These are phyloP conservation scores for Mystacides longicornis DNA, from an alignment of 2,888 invertebrate genomes.

Conservation along the genomic window DNA sequence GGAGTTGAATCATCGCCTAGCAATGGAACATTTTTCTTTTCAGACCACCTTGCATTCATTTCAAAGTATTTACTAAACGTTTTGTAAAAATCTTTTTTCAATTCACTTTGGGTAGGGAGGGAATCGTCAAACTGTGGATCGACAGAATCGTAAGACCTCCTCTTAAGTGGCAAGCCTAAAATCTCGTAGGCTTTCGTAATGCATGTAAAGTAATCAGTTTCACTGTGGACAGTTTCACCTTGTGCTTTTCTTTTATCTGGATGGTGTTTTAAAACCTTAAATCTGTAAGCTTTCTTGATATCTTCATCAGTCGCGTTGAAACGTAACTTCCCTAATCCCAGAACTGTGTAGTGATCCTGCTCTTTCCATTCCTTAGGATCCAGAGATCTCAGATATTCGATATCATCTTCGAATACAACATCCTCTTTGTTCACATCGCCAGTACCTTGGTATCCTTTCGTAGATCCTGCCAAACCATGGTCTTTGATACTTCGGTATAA, in stretches of 20 bases:
- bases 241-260: constrained; percentile 94
- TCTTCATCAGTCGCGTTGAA: constrained; percentile 85
- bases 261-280: constrained; percentile 89
- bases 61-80: constrained; percentile 62
- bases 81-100: constrained; percentile 75
- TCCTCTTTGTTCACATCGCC: constrained; percentile 43
- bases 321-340: constrained; percentile 79
- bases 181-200: constrained; percentile 97
- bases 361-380: constrained; percentile 97
- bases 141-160: constrained; percentile 92
- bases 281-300: constrained; percentile 88
- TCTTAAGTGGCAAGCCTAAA: constrained; percentile 67
- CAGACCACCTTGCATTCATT: constrained; percentile 86
- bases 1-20: constrained; percentile 71
- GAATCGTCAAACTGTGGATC: constrained; percentile 91
- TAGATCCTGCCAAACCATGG: constrained; percentile 43
- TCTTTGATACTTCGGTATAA: constrained; percentile 46
- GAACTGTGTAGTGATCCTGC: constrained; percentile 94
- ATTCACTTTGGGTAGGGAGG: constrained; percentile 67
- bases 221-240: constrained; percentile 79
- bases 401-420: constrained; percentile 48
- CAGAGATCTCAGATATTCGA: constrained; percentile 75
- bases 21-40: constrained; percentile 74
- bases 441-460: constrained; percentile 35
- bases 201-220: constrained; percentile 97